These are phyloP conservation scores for Cathartes aura DNA, from an alignment of 2,113 vertebrate genomes.

Conservation along the genomic window DNA sequence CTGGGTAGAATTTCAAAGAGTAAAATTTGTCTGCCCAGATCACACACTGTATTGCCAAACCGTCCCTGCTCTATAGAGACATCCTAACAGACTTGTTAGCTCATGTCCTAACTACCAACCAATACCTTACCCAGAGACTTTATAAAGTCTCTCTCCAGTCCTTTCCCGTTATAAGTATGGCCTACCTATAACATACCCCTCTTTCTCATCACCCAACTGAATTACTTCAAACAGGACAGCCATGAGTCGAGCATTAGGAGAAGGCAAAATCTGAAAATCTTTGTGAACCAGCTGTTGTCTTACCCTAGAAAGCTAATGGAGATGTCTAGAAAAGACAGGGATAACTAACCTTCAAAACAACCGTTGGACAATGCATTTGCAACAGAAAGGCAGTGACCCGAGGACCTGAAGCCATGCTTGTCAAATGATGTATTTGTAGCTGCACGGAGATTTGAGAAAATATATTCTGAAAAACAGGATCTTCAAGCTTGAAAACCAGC, in stretches of 20 bases:
- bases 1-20: background rate
- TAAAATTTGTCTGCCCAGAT: background rate
- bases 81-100: background rate
- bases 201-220: background rate
- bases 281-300: background rate
- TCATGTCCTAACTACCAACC: background rate
- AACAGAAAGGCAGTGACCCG: background rate
- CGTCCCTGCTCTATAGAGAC: background rate
- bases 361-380: background rate
- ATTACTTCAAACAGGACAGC: background rate
- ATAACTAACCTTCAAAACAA: background rate
- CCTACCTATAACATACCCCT: no score
- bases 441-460: background rate
- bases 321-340: background rate
- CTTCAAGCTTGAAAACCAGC: background rate
- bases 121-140: background rate
- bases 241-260: background rate
- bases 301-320: background rate
- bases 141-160: background rate
- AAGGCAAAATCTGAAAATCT: background rate
- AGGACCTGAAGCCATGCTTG: slow-evolving; percentile 1
- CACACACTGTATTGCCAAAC: background rate
- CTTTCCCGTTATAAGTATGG: rapidly evolving
- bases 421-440: background rate
- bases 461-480: background rate